These are phyloP conservation scores for Drosophila nasuta DNA, from an alignment of 1,140 invertebrate genomes.

Conservation along the genomic window DNA sequence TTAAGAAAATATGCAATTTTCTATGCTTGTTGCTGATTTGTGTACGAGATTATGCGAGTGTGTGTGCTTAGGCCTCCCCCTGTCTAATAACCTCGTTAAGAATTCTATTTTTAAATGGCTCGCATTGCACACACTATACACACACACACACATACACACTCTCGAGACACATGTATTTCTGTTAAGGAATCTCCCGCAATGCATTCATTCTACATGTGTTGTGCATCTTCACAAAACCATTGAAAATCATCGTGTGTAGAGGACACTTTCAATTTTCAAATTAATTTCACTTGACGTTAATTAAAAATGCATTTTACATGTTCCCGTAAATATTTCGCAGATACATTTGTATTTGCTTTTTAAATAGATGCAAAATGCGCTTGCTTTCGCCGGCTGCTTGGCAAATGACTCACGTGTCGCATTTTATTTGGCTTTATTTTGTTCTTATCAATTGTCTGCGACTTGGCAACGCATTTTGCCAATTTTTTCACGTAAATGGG, in stretches of 20 bases:
- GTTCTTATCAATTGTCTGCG: conserved; percentile 54
- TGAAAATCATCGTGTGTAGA: conserved; percentile 18
- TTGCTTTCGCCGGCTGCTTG: conserved; percentile 36
- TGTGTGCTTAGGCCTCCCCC: conserved; percentile 49
- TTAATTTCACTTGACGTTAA: conserved; percentile 52
- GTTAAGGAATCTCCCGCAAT: conserved; percentile 61
- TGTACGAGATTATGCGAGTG: conserved; percentile 30
- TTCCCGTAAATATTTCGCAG: conserved; percentile 43
- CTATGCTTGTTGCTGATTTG: conserved; percentile 27
- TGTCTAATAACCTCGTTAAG: conserved; percentile 79
- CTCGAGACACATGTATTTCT: conserved; percentile 24
- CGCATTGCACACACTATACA: conserved; percentile 43
- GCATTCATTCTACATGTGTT: conserved; percentile 26
- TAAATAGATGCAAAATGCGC: conserved; percentile 50
- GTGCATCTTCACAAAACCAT: neutral
- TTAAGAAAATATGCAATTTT: conserved; percentile 20
- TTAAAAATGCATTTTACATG: conserved; percentile 65
- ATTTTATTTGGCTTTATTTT: conserved; percentile 30
- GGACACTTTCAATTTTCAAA: conserved; percentile 48
- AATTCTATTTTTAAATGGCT: conserved; percentile 69
- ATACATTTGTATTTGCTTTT: conserved; percentile 10
- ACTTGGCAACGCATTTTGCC: conserved; percentile 53
- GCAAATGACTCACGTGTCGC: conserved; percentile 67
- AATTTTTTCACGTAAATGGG: conserved; percentile 60
- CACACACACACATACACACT: conserved; percentile 18